Evolutionary conservation across 2,888 invertebrate genomes (phyloP).

Genomic region (Stictocephala bisonia): DNA sequence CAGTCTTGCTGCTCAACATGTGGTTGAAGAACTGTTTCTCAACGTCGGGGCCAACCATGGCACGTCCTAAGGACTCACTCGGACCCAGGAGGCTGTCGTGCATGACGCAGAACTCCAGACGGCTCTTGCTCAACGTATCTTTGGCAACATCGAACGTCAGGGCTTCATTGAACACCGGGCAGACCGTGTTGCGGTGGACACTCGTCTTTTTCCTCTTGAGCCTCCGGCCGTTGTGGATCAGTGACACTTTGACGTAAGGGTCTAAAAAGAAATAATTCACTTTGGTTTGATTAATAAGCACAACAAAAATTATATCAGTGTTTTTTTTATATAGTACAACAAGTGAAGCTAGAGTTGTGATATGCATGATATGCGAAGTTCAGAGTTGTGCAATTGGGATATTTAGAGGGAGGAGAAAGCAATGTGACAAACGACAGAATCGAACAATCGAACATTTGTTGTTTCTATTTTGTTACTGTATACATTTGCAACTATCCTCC

Average conservation of each 20-base stretch:
- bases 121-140: slow-evolving; percentile 69
- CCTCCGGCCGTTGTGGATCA: slow-evolving; percentile 65
- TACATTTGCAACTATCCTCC: too few species aligned
- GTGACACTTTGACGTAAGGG: slow-evolving; percentile 67
- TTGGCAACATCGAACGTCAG: slow-evolving; percentile 67
- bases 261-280: too few species aligned
- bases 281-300: too few species aligned
- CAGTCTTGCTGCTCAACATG: slow-evolving; percentile 67
- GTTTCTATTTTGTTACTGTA: too few species aligned
- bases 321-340: too few species aligned
- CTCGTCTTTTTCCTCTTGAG: slow-evolving; percentile 68
- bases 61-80: slow-evolving; percentile 64
- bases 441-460: too few species aligned
- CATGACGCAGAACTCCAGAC: slow-evolving; percentile 71
- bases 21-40: slow-evolving; percentile 70
- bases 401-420: too few species aligned
- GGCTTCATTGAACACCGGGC: slow-evolving; percentile 69
- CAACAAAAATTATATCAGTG: too few species aligned
- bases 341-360: too few species aligned
- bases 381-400: too few species aligned
- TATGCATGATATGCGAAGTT: too few species aligned
- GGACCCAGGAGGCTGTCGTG: slow-evolving; percentile 69
- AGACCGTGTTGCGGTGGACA: slow-evolving; percentile 66
- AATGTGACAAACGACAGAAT: too few species aligned
- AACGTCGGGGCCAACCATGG: slow-evolving; percentile 67